phyloP scores from a whole-genome alignment of 2,113 vertebrate genomes.

The Xenopus laevis region DNA sequence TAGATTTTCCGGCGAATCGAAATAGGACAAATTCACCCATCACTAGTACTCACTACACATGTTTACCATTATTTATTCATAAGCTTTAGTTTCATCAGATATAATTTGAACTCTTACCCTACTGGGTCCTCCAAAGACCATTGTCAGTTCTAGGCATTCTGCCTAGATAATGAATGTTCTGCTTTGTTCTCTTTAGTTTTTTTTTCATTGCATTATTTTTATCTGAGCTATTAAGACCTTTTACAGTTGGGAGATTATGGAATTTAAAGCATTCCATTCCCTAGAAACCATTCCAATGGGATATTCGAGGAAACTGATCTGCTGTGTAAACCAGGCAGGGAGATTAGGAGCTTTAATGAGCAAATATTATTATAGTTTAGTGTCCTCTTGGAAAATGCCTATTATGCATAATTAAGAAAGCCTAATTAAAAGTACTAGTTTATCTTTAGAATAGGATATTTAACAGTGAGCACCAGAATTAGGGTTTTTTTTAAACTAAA shows the following conservation, averaged over 20 bases:
- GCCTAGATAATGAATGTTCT: too few relatives aligned
- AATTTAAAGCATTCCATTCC: not conserved
- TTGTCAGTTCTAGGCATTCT: too few relatives aligned
- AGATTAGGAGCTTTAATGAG: not conserved
- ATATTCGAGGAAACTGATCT: not conserved
- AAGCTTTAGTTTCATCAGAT: too few relatives aligned
- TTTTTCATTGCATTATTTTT: too few relatives aligned
- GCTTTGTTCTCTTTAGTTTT: too few relatives aligned
- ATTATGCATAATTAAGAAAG: not conserved
- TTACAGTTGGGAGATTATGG: not conserved
- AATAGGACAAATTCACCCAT: too few relatives aligned
- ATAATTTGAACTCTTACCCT: too few relatives aligned
- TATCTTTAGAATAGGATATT: not conserved
- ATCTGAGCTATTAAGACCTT: not conserved
- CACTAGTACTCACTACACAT: too few relatives aligned
- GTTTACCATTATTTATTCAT: too few relatives aligned
- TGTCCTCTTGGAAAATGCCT: not conserved
- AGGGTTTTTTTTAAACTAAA: not conserved
- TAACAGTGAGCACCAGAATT: not conserved
- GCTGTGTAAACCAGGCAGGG: not conserved
- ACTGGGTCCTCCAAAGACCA: too few relatives aligned
- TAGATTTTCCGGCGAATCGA: too few relatives aligned
- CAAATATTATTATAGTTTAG: conserved; percentile 4
- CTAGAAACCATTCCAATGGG: not conserved
- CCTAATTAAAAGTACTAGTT: not conserved